Conservation (phyloP, 2,113 vertebrate genomes). For the Chloroceryle aenea region DNA sequence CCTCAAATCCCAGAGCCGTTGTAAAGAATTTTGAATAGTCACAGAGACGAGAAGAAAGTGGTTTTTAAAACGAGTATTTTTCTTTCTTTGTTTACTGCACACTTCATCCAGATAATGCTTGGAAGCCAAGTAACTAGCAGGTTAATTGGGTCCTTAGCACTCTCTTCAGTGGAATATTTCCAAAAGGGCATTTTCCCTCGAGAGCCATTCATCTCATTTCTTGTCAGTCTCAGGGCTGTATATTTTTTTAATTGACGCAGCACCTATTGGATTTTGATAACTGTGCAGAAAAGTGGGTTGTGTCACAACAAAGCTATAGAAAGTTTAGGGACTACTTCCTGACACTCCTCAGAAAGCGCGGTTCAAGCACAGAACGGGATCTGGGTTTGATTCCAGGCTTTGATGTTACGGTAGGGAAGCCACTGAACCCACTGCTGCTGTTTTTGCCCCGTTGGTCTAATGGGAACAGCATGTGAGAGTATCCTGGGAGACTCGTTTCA, state of each 20-base stretch:
- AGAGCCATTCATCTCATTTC: neutral
- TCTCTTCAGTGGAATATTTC: neutral
- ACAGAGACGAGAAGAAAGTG: neutral
- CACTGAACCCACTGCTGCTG: conserved; percentile 8
- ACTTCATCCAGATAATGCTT: neutral
- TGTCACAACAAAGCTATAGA: conserved; percentile 25
- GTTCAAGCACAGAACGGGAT: neutral
- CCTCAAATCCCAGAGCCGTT: neutral
- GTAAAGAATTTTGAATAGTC: neutral
- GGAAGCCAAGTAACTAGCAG: neutral
- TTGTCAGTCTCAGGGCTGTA: neutral
- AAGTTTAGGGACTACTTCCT: neutral
- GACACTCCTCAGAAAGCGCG: neutral
- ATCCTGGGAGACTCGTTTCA: conserved; percentile 36
- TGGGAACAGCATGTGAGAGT: conserved; percentile 38
- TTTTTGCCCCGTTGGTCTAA: neutral
- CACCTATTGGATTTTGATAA: neutral
- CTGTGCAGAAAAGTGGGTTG: neutral
- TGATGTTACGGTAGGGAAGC: neutral
- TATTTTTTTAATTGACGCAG: conserved; percentile 34
- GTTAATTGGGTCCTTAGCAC: neutral
- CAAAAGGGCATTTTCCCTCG: neutral
- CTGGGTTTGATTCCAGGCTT: conserved; percentile 60
- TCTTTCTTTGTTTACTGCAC: neutral
- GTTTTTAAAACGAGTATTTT: neutral